Percentiles rank a stretch among this genome's conserved stretches.
Evolutionary conservation across 2,888 invertebrate genomes (phyloP).

Genomic region (Craniophora ligustri): DNA sequence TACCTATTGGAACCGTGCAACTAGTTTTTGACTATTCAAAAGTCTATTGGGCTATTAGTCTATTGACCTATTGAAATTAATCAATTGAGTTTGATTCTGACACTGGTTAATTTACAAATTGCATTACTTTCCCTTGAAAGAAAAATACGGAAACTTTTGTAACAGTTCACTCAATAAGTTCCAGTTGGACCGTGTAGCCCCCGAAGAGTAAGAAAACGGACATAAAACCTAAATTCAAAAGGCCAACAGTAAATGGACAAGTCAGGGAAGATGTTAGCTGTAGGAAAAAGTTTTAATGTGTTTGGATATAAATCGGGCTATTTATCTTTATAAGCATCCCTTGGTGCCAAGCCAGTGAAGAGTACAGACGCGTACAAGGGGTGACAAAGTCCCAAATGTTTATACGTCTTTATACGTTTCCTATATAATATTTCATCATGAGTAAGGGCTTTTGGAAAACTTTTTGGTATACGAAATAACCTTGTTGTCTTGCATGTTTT

Average conservation of each 20-base stretch:
- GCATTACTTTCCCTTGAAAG: constrained; percentile 1
- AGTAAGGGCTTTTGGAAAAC: constrained; percentile 17
- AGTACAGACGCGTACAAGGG: constrained; percentile 38
- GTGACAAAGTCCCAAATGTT: constrained; percentile 43
- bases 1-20: too few relatives aligned
- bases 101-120: background rate
- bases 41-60: too few relatives aligned
- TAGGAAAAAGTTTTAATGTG: constrained; percentile 78
- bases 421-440: constrained; percentile 32
- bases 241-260: constrained; percentile 63
- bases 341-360: constrained; percentile 48
- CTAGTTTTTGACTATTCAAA: too few relatives aligned
- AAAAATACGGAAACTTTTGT: constrained; percentile 13
- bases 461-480: background rate
- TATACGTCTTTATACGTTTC: constrained; percentile 37
- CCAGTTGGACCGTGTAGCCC: constrained; percentile 34
- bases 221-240: constrained; percentile 62
- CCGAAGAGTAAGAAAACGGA: constrained; percentile 51
- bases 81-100: too few relatives aligned
- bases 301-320: constrained; percentile 79
- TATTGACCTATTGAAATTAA: too few relatives aligned
- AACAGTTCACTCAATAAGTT: constrained; percentile 48
- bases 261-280: constrained; percentile 50
- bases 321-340: constrained; percentile 79
- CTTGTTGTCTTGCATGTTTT: background rate